Conservation (phyloP, 2,888 invertebrate genomes). For the Hemistola chrysoprasaria region DNA sequence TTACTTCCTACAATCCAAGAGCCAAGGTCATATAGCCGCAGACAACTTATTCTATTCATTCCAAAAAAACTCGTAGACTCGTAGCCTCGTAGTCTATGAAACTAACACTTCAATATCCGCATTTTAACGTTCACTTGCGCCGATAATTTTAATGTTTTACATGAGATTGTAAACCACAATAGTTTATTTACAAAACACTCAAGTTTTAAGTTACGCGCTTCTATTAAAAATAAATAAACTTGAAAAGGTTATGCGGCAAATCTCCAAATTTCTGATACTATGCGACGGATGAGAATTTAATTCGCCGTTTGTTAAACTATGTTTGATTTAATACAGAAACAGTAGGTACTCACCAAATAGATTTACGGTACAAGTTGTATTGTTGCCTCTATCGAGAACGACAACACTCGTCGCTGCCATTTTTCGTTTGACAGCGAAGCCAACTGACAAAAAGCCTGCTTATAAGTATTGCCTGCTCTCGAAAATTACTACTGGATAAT, state of each 20-base stretch:
- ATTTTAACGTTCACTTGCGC: constrained; percentile 14
- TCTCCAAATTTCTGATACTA: constrained; percentile 13
- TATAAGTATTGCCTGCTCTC: constrained; percentile 20
- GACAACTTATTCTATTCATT: constrained; percentile 76
- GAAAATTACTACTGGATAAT: constrained; percentile 4
- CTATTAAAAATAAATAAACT: constrained; percentile 58
- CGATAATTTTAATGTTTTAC: constrained; percentile 10
- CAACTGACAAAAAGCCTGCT: constrained; percentile 59
- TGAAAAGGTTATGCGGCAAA: constrained; percentile 59
- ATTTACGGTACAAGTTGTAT: constrained; percentile 98
- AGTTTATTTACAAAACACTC: constrained; percentile 26
- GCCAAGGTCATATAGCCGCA: constrained; percentile 76
- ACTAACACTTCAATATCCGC: constrained; percentile 28
- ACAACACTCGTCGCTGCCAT: constrained; percentile 96
- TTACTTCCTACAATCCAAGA: constrained; percentile 82
- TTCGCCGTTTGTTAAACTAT: neutral
- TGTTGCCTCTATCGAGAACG: constrained; percentile 96
- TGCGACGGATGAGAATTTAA: constrained; percentile 1
- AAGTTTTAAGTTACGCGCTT: constrained; percentile 71
- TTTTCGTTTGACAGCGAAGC: constrained; percentile 81
- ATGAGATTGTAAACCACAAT: constrained; percentile 4
- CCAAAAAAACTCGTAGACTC: constrained; percentile 63
- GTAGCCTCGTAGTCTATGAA: constrained; percentile 46
- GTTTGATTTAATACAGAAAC: constrained; percentile 7
- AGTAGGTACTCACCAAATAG: constrained; percentile 92